These are phyloP conservation scores for Amblyopsis hoosieri DNA, from an alignment of 2,797 vertebrate genomes.

Conservation along the genomic window DNA sequence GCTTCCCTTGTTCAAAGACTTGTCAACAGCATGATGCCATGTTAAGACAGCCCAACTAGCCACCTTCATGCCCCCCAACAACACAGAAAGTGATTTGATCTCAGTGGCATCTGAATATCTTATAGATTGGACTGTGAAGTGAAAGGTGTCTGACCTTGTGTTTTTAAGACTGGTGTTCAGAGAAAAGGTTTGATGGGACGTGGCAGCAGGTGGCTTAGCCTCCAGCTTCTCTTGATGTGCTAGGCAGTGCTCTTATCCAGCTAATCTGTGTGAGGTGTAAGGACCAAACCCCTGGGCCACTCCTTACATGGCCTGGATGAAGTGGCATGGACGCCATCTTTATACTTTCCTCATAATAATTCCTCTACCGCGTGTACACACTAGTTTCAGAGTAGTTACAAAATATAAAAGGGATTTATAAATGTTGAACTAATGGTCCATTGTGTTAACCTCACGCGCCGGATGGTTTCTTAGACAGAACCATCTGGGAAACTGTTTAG, in stretches of 20 bases:
- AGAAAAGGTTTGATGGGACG: slow-evolving; percentile 33
- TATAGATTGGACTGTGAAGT: slow-evolving; percentile 49
- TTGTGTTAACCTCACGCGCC: no score
- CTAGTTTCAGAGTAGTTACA: no score
- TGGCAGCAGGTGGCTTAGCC: slow-evolving; percentile 46
- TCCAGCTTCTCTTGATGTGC: slow-evolving; percentile 41
- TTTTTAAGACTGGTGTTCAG: slow-evolving; percentile 42
- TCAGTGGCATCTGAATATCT: slow-evolving; percentile 56
- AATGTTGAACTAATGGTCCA: no score
- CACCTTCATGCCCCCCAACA: slow-evolving; percentile 30
- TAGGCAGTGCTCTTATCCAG: slow-evolving; percentile 45
- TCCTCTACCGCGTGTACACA: no score
- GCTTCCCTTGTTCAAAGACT: slow-evolving; percentile 47
- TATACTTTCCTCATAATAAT: no score
- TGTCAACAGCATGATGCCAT: slow-evolving; percentile 55
- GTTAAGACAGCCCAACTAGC: slow-evolving; percentile 55
- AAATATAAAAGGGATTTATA: no score
- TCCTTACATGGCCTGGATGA: no score
- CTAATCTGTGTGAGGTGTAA: slow-evolving; percentile 25
- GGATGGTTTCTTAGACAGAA: no score
- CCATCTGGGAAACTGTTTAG: no score
- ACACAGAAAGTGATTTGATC: slow-evolving; percentile 68
- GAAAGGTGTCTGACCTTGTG: slow-evolving; percentile 54
- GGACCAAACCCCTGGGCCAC: slow-evolving; percentile 9
- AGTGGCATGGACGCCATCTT: no score